Conservation (phyloP, 92 coral and sea anemone genomes). For the Bergia puertoricense region DNA sequence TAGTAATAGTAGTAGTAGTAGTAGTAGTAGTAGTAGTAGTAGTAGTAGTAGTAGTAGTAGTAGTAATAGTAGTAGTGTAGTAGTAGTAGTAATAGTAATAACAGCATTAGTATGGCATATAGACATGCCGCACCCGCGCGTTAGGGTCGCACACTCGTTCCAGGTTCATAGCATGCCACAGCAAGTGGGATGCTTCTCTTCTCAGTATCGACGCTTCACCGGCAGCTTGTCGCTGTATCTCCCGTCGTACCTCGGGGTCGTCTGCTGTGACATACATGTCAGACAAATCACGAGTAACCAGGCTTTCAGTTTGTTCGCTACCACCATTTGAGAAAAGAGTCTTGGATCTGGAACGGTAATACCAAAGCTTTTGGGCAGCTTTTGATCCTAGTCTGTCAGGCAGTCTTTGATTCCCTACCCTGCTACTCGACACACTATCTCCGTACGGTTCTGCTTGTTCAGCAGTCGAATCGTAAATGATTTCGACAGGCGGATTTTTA, state of each 20-base stretch:
- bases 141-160: conserved; percentile 89
- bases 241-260: conserved; percentile 58
- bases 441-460: not conserved
- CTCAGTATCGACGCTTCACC: conserved; percentile 89
- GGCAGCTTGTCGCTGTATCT: conserved; percentile 70
- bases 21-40: too few species aligned
- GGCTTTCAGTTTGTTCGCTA: conserved; percentile 31
- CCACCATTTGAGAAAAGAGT: not conserved
- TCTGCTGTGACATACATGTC: conserved; percentile 59
- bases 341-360: conserved; percentile 41
- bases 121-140: conserved; percentile 78
- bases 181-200: conserved; percentile 83
- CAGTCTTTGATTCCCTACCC: not conserved
- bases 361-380: conserved; percentile 48
- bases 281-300: conserved; percentile 52
- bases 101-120: conserved; percentile 52
- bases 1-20: too few species aligned
- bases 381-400: conserved; percentile 10
- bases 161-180: conserved; percentile 86
- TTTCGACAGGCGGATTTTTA: not conserved
- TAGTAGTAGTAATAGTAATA: too few species aligned
- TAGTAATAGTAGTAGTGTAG: too few species aligned
- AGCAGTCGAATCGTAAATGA: conserved; percentile 1
- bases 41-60: too few species aligned
- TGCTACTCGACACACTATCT: not conserved